A percentile compares a stretch with the other conserved stretches of the same genome.
Conservation (phyloP, 1,140 invertebrate genomes). For the Cyrtorhinus lividipennis region DNA sequence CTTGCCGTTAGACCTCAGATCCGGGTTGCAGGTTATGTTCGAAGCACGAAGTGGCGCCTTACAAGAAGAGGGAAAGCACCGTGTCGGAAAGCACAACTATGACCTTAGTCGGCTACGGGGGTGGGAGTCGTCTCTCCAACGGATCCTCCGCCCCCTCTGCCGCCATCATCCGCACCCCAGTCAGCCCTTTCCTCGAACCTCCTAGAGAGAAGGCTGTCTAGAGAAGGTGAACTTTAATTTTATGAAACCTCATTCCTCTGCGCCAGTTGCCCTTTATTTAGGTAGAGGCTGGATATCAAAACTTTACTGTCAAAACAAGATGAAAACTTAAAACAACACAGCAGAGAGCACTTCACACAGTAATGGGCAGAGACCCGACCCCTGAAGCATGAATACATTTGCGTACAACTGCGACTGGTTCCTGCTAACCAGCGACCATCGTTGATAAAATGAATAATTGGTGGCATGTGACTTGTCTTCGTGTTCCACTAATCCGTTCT, state of each 20-base stretch:
- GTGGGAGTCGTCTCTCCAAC: constrained; percentile 5
- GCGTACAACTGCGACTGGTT: neutral
- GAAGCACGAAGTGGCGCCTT: constrained; percentile 23
- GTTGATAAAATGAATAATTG: too few species aligned
- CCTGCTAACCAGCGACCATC: too few species aligned
- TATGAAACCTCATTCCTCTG: neutral
- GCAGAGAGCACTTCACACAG: neutral
- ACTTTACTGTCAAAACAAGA: neutral
- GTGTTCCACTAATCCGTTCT: too few species aligned
- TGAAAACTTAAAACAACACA: neutral
- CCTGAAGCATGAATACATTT: neutral
- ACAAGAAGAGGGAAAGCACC: constrained; percentile 48
- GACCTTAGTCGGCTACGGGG: constrained; percentile 38
- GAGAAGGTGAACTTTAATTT: neutral
- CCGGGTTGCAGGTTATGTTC: constrained; percentile 12
- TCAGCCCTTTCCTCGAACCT: constrained; percentile 6
- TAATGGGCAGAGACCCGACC: neutral
- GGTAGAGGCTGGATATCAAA: too few species aligned
- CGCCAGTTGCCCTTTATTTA: neutral
- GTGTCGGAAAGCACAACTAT: constrained; percentile 53
- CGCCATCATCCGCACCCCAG: neutral
- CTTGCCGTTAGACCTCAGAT: too few species aligned
- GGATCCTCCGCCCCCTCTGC: neutral
- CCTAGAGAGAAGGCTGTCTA: constrained; percentile 6
- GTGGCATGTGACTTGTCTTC: too few species aligned